Conservation (phyloP, 2,888 invertebrate genomes). For the Drosophila cyrtoloma region DNA sequence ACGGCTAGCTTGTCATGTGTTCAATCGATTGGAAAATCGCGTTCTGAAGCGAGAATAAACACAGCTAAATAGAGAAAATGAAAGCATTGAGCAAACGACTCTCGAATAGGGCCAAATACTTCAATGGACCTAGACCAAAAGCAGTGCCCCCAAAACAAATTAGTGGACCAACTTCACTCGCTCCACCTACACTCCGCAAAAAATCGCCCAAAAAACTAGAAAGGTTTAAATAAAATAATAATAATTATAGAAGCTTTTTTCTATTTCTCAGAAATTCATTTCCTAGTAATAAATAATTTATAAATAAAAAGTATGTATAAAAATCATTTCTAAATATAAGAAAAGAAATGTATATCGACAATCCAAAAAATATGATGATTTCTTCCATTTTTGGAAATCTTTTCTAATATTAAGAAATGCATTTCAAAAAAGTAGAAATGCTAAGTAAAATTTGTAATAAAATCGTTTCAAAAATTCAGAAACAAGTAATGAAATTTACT, state of each 20-base stretch:
- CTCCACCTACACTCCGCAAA: constrained; percentile 16
- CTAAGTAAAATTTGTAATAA: too few species aligned
- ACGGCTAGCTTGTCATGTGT: constrained; percentile 68
- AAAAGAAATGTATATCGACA: too few species aligned
- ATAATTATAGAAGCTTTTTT: not conserved
- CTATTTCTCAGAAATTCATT: not conserved
- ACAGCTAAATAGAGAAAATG: constrained; percentile 77
- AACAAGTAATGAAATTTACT: too few species aligned
- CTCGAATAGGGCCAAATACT: constrained; percentile 25
- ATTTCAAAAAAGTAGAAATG: not conserved
- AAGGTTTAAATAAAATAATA: not conserved
- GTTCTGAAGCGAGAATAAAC: constrained; percentile 81
- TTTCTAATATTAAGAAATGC: too few species aligned
- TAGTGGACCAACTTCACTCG: constrained; percentile 26
- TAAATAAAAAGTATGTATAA: too few species aligned
- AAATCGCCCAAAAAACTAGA: not conserved
- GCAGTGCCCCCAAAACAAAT: constrained; percentile 27
- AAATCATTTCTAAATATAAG: too few species aligned
- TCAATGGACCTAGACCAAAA: constrained; percentile 28
- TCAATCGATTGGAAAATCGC: constrained; percentile 80
- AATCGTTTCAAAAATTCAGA: too few species aligned
- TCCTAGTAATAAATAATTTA: too few species aligned
- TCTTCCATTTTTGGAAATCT: too few species aligned
- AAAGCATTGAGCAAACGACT: constrained; percentile 46
- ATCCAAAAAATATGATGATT: too few species aligned